Conservation (phyloP, 2,888 invertebrate genomes). For the Saturnia japonica region DNA sequence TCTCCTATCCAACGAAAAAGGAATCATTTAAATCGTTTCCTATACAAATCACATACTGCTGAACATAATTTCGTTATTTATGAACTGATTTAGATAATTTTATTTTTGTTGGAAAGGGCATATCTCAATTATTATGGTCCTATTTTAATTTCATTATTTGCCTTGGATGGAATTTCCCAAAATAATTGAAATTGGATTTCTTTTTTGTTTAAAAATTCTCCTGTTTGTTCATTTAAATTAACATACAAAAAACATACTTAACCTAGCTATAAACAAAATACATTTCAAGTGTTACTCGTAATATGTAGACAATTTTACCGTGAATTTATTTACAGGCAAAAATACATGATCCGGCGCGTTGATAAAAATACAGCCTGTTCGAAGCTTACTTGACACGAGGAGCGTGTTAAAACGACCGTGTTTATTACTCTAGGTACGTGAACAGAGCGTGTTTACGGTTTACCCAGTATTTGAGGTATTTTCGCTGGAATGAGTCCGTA, state of each 20-base stretch:
- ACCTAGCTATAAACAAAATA: neutral
- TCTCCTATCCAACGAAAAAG: no score
- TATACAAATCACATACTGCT: no score
- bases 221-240: no score
- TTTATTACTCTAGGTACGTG: constrained; percentile 8
- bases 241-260: neutral
- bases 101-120: no score
- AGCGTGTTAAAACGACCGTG: constrained; percentile 13
- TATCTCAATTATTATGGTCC: no score
- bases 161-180: no score
- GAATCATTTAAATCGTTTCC: no score
- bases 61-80: no score
- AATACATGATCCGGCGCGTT: constrained; percentile 8
- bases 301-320: neutral
- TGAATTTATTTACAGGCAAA: neutral
- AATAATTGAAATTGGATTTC: no score
- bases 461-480: constrained; percentile 6
- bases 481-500: neutral
- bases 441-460: constrained; percentile 10
- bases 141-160: no score
- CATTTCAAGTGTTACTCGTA: neutral
- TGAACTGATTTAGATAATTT: no score
- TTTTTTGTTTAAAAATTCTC: no score
- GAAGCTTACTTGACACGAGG: neutral
- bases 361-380: neutral